Evolutionary conservation across 2,113 vertebrate genomes (phyloP).

Genomic region (Empidonax alnorum): DNA sequence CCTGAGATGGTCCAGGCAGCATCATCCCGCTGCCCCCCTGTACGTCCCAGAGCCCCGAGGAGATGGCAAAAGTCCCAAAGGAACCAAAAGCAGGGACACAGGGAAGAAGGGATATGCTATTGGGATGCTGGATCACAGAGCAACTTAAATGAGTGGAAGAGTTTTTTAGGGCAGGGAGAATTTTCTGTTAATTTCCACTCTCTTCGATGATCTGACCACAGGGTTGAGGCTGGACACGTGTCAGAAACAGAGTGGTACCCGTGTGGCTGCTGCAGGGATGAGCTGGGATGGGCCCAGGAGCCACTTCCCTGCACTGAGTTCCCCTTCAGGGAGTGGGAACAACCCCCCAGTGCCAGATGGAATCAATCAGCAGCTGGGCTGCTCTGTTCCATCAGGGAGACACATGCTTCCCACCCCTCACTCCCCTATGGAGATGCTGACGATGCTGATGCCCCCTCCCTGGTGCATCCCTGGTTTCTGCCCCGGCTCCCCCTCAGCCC

Average conservation of each 20-base stretch:
- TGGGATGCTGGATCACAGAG: not conserved
- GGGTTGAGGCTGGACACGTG: not conserved
- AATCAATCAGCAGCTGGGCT: not conserved
- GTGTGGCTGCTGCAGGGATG: rapidly evolving
- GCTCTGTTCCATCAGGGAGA: not conserved
- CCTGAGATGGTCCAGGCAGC: not conserved
- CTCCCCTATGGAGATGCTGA: not conserved
- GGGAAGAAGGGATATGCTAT: not conserved
- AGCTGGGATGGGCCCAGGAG: not conserved
- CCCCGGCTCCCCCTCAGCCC: not conserved
- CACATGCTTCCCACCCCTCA: not conserved
- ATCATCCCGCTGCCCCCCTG: not conserved
- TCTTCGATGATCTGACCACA: rapidly evolving
- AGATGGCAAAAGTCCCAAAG: not conserved
- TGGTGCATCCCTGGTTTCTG: not conserved
- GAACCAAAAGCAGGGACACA: not conserved
- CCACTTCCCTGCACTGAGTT: not conserved
- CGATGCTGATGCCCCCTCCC: not conserved
- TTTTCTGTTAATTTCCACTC: not conserved
- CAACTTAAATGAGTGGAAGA: not conserved
- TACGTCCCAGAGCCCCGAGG: not conserved
- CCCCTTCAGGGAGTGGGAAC: not conserved
- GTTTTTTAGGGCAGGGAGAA: not conserved
- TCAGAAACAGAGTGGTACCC: not conserved
- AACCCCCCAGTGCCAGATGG: not conserved